Percentiles rank a stretch among this genome's conserved stretches.
Conservation (phyloP, 2,113 vertebrate species). For the Loxodonta africana region DNA sequence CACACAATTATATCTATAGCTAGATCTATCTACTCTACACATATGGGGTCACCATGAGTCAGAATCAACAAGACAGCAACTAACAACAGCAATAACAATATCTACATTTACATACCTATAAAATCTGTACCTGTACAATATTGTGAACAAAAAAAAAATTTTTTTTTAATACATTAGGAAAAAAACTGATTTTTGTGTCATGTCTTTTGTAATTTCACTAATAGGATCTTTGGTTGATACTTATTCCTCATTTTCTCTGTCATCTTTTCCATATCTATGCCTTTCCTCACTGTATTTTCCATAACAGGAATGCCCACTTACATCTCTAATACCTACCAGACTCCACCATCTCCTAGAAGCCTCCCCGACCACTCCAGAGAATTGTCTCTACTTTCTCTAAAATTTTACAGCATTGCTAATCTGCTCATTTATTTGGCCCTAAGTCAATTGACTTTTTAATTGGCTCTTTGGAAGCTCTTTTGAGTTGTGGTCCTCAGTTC, state of each 20-base stretch:
- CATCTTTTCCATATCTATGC: not conserved
- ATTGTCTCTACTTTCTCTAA: conserved; percentile 31
- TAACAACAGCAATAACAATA: too few species aligned
- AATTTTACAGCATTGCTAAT: not conserved
- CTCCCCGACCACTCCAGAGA: not conserved
- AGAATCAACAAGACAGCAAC: too few species aligned
- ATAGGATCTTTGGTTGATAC: not conserved
- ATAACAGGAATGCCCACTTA: not conserved
- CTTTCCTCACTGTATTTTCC: not conserved
- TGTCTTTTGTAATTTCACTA: not conserved
- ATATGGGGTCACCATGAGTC: too few species aligned
- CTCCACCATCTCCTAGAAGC: not conserved
- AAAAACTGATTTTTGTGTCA: not conserved
- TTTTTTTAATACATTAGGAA: conserved; percentile 22
- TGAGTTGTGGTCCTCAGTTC: not conserved
- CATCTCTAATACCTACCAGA: not conserved
- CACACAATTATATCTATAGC: too few species aligned
- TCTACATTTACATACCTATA: too few species aligned
- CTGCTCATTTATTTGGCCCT: not conserved
- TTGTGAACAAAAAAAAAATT: too few species aligned
- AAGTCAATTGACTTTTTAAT: not conserved
- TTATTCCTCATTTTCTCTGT: not conserved
- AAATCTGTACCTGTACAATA: not conserved
- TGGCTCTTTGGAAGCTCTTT: not conserved
- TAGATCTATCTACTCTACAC: too few species aligned